Evolutionary conservation across 2,888 invertebrate genomes (phyloP).

Genomic region (Ormyrus labotus): DNA sequence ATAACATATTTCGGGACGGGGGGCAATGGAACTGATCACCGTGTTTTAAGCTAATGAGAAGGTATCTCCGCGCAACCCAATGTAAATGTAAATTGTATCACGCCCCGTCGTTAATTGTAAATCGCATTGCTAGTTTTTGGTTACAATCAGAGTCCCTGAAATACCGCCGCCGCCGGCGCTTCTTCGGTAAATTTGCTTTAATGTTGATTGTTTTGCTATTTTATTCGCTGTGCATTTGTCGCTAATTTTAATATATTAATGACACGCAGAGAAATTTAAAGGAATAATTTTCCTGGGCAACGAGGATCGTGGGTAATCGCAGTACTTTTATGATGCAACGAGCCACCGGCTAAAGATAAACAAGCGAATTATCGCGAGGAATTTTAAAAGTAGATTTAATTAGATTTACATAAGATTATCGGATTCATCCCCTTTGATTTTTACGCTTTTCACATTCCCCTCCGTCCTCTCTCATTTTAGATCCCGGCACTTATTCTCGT

Average conservation of each 20-base stretch:
- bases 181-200: background rate
- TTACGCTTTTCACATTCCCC: background rate
- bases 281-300: too few species aligned
- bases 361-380: background rate
- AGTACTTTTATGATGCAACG: too few species aligned
- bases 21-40: background rate
- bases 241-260: too few species aligned
- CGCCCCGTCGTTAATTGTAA: background rate
- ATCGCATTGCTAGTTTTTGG: background rate
- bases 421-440: constrained; percentile 26
- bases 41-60: constrained; percentile 10
- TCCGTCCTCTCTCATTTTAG: background rate
- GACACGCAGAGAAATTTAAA: too few species aligned
- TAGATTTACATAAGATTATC: constrained; percentile 2
- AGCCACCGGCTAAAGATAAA: too few species aligned
- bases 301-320: too few species aligned
- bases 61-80: background rate
- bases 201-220: background rate
- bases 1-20: background rate
- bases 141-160: background rate
- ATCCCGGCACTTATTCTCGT: background rate
- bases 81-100: constrained; percentile 14
- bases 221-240: background rate
- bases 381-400: constrained; percentile 14
- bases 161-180: background rate